These are phyloP conservation scores for Cephonodes hylas DNA, from an alignment of 2,888 invertebrate species.

Conservation along the genomic window DNA sequence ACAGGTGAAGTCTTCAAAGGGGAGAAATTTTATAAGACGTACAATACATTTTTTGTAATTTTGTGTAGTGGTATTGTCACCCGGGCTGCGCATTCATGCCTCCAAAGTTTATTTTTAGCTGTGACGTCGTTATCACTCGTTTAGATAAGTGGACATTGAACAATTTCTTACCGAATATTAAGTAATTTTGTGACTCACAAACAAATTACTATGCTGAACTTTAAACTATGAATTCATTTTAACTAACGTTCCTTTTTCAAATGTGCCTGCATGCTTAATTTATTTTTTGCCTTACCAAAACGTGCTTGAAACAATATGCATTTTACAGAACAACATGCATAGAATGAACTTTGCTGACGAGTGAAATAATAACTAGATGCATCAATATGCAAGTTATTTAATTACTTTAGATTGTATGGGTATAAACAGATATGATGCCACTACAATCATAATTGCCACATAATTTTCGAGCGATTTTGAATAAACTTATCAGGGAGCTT, in stretches of 20 bases:
- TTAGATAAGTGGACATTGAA: constrained; percentile 40
- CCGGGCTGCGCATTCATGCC: constrained; percentile 5
- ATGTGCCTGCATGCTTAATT: neutral
- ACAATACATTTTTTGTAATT: constrained; percentile 12
- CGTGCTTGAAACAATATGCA: neutral
- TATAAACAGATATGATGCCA: neutral
- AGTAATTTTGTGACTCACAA: neutral
- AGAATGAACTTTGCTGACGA: neutral
- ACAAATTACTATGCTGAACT: neutral
- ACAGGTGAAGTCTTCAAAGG: constrained; percentile 72
- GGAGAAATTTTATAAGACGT: constrained; percentile 38
- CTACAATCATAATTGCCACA: neutral
- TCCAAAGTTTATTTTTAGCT: constrained; percentile 35
- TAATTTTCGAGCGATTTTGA: neutral
- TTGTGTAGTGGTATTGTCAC: constrained; percentile 5
- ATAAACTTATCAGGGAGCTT: neutral
- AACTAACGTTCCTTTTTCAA: neutral
- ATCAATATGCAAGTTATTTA: neutral
- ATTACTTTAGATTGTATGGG: neutral
- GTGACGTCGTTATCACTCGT: constrained; percentile 44
- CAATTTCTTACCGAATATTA: constrained; percentile 17
- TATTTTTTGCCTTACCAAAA: neutral
- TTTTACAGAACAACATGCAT: neutral
- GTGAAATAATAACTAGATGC: neutral
- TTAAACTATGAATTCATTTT: constrained; percentile 1